phyloP scores from a whole-genome alignment of 2,797 vertebrate species.

The Sphenodon punctatus region DNA sequence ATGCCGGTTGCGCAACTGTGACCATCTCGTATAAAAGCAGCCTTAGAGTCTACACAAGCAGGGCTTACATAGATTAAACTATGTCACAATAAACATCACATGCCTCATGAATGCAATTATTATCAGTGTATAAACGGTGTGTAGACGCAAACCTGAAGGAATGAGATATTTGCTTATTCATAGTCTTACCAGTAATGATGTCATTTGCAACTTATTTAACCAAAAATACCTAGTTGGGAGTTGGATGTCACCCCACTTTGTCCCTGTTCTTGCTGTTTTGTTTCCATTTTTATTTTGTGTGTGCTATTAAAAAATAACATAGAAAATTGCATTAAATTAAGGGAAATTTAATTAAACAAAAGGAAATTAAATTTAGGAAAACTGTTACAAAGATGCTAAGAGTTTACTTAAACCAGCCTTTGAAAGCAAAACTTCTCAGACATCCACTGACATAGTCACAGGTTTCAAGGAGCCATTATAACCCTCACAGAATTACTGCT shows the following conservation, averaged over 20 bases:
- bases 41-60: too few species aligned
- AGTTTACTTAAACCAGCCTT: constrained; percentile 62
- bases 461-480: background rate
- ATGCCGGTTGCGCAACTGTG: too few species aligned
- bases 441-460: background rate
- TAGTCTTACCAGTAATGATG: background rate
- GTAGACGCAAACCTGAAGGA: background rate
- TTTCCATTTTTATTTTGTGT: constrained; percentile 57
- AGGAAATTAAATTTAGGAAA: constrained; percentile 70
- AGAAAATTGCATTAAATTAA: constrained; percentile 61
- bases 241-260: constrained; percentile 7
- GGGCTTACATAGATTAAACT: too few species aligned
- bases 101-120: too few species aligned
- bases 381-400: constrained; percentile 57
- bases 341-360: constrained; percentile 57
- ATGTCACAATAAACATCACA: too few species aligned
- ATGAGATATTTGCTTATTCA: background rate
- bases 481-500: background rate
- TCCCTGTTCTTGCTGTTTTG: constrained; percentile 18
- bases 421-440: constrained; percentile 43
- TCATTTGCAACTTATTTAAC: constrained; percentile 6
- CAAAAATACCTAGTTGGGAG: background rate
- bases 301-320: constrained; percentile 59
- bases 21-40: too few species aligned
- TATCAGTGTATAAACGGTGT: background rate